Percentiles rank a stretch among this genome's conserved stretches.
phyloP scores from a whole-genome alignment of 2,113 vertebrate species.

The Bucco capensis region DNA sequence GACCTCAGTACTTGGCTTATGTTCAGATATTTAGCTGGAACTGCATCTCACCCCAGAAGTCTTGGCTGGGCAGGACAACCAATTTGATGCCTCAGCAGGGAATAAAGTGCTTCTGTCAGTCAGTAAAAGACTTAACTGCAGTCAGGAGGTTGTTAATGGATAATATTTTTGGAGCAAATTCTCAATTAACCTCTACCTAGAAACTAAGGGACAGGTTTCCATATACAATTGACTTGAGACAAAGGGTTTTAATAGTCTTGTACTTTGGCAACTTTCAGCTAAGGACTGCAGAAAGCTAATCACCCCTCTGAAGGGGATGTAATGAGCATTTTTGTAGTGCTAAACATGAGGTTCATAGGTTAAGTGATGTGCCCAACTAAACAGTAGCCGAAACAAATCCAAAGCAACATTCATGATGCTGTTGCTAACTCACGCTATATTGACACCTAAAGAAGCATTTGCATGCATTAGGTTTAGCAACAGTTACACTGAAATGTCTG shows the following conservation, averaged over 20 bases:
- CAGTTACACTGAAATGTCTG: neutral
- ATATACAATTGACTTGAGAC: neutral
- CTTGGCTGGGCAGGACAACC: neutral
- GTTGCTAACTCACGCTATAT: neutral
- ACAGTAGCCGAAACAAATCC: neutral
- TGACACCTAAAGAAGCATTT: neutral
- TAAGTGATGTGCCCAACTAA: neutral
- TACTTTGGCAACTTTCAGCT: neutral
- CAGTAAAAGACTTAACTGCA: neutral
- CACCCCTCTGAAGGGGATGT: neutral
- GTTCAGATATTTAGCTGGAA: neutral
- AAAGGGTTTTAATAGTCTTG: neutral
- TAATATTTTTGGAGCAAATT: neutral
- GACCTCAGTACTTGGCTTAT: neutral
- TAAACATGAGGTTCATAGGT: neutral
- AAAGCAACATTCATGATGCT: neutral
- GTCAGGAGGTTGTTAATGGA: neutral
- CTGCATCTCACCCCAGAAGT: neutral
- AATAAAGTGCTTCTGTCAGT: neutral
- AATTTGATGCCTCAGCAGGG: fast-evolving
- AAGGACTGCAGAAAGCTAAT: neutral
- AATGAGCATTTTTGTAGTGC: neutral
- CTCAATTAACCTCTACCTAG: neutral
- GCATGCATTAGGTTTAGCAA: neutral
- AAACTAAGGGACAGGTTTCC: neutral